These are phyloP conservation scores for Epizoanthus rinbou DNA, from an alignment of 92 coral and sea anemone genomes.

Conservation along the genomic window DNA sequence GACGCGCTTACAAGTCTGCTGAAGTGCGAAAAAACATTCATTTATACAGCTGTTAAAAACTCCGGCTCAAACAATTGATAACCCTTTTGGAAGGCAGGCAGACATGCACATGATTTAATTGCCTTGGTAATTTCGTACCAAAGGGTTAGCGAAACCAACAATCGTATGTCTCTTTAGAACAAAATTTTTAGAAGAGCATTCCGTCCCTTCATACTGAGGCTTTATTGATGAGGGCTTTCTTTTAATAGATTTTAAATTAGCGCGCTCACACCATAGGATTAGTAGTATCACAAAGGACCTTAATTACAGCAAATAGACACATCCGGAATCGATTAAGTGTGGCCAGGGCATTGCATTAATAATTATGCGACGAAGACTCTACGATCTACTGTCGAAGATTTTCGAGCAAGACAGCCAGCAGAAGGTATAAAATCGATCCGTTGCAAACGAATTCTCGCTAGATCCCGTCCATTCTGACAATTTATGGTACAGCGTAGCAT, in stretches of 20 bases:
- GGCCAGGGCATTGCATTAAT: slow-evolving; percentile 1
- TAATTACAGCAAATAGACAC: slow-evolving; percentile 22
- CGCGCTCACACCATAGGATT: slow-evolving; percentile 17
- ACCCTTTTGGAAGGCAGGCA: slow-evolving; percentile 10
- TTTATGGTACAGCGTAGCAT: neutral
- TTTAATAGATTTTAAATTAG: neutral
- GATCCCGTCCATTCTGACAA: slow-evolving; percentile 19
- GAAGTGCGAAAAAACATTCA: slow-evolving; percentile 22
- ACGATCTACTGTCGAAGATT: slow-evolving; percentile 21
- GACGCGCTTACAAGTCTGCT: slow-evolving; percentile 22
- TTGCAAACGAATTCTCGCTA: neutral
- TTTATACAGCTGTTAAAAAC: slow-evolving; percentile 9
- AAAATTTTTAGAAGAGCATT: neutral
- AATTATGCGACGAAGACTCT: slow-evolving; percentile 2
- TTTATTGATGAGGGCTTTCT: neutral
- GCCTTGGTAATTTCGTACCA: slow-evolving; percentile 20
- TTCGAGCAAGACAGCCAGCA: slow-evolving; percentile 17
- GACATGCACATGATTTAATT: slow-evolving; percentile 7
- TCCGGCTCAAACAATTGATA: slow-evolving; percentile 20
- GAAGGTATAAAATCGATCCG: slow-evolving; percentile 10
- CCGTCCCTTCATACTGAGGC: slow-evolving; percentile 5
- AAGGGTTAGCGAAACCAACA: slow-evolving; percentile 21
- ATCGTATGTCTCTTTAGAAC: too few species aligned
- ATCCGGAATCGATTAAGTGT: slow-evolving; percentile 21
- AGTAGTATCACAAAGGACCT: slow-evolving; percentile 8